These are phyloP conservation scores for Brassicogethes aeneus DNA, from an alignment of 2,888 invertebrate genomes.

Conservation along the genomic window DNA sequence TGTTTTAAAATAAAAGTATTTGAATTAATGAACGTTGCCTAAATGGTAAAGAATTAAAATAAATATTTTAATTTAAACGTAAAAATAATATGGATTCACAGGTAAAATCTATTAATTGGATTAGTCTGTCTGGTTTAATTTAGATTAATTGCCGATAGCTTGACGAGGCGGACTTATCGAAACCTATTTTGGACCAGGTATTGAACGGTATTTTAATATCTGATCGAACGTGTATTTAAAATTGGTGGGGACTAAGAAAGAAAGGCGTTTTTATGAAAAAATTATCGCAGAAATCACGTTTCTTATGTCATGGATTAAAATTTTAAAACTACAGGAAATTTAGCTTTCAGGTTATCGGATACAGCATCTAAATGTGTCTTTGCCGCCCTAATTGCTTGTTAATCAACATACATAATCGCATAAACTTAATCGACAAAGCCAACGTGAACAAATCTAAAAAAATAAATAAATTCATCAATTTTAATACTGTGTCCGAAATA, in stretches of 20 bases:
- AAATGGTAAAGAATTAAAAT: too few relatives aligned
- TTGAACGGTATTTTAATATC: slow-evolving; percentile 15
- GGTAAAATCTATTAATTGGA: slow-evolving; percentile 34
- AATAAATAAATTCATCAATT: too few relatives aligned
- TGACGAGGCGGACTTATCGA: slow-evolving; percentile 10
- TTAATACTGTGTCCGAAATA: too few relatives aligned
- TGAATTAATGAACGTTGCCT: too few relatives aligned
- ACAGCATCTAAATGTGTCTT: too few relatives aligned
- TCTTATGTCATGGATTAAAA: neutral
- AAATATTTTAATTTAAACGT: too few relatives aligned
- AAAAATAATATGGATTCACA: slow-evolving; percentile 13
- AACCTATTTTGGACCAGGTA: slow-evolving; percentile 12
- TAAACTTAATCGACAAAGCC: too few relatives aligned
- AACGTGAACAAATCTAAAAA: too few relatives aligned
- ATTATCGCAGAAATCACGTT: slow-evolving; percentile 7
- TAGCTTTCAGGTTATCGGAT: neutral
- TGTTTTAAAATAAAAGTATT: too few relatives aligned
- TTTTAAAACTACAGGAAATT: neutral
- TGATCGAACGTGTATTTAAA: slow-evolving; percentile 15
- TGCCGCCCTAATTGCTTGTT: too few relatives aligned
- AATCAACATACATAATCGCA: too few relatives aligned
- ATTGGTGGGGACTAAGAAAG: slow-evolving; percentile 13
- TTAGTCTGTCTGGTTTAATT: slow-evolving; percentile 36
- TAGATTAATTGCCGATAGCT: slow-evolving; percentile 39
- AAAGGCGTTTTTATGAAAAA: slow-evolving; percentile 7